Percentiles rank a stretch among this genome's conserved stretches.
Evolutionary conservation across 2,888 invertebrate genomes (phyloP).

Genomic region (Hermaeophaga mercurialis): DNA sequence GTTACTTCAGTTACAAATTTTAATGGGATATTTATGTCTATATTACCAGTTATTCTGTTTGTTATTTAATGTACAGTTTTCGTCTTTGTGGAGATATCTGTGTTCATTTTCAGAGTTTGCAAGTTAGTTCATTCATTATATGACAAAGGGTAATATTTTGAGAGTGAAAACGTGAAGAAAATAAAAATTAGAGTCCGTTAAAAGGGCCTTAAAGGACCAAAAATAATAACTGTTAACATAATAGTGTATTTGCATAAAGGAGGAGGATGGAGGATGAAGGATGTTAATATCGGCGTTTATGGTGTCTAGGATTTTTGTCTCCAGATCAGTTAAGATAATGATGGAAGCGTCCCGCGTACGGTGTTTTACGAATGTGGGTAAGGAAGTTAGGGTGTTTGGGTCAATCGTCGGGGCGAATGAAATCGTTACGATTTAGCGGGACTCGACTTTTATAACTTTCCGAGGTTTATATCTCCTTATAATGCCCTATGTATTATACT

Average conservation of each 20-base stretch:
- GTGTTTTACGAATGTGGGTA: constrained; percentile 32
- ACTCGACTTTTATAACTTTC: constrained; percentile 55
- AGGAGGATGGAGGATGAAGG: constrained; percentile 9
- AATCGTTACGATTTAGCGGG: constrained; percentile 46
- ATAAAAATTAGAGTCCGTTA: too few relatives aligned
- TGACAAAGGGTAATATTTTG: too few relatives aligned
- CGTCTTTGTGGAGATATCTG: too few relatives aligned
- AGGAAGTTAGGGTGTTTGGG: constrained; percentile 36
- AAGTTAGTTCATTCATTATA: too few relatives aligned
- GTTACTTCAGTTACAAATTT: too few relatives aligned
- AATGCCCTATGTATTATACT: constrained; percentile 56
- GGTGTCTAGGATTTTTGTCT: constrained; percentile 26
- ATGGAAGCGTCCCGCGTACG: constrained; percentile 26
- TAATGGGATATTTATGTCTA: too few relatives aligned
- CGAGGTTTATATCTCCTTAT: constrained; percentile 56
- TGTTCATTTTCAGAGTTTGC: too few relatives aligned
- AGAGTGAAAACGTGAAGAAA: neutral
- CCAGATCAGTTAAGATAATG: constrained; percentile 28
- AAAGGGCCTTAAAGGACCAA: neutral
- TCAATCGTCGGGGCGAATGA: constrained; percentile 40
- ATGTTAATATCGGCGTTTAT: constrained; percentile 20
- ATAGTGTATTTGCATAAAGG: constrained; percentile 11
- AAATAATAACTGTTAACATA: too few relatives aligned
- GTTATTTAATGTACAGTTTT: too few relatives aligned
- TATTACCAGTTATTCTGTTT: too few relatives aligned